Evolutionary conservation across 1,140 invertebrate species (phyloP).

Genomic region (Scaptomyza montana): DNA sequence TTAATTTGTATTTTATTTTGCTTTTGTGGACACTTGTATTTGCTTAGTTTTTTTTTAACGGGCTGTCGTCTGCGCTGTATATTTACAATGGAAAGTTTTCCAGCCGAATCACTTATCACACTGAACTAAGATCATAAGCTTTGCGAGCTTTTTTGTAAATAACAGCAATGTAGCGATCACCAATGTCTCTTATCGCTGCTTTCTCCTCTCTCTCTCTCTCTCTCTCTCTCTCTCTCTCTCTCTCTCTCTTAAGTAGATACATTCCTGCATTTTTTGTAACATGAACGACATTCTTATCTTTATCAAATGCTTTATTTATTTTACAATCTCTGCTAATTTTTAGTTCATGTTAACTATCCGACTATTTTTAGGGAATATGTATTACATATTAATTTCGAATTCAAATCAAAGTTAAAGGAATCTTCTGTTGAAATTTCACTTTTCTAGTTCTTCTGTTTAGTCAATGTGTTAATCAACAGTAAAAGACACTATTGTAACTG

Average conservation of each 20-base stretch:
- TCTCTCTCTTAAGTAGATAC: background rate
- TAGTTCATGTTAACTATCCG: background rate
- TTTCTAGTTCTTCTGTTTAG: too few relatives aligned
- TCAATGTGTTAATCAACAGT: too few relatives aligned
- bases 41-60: background rate
- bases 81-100: conserved; percentile 43
- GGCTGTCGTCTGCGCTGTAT: background rate
- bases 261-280: background rate
- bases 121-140: conserved; percentile 10
- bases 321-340: background rate
- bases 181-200: conserved; percentile 1
- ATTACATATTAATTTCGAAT: too few relatives aligned
- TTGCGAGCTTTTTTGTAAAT: conserved; percentile 10
- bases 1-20: conserved; percentile 1
- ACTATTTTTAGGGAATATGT: too few relatives aligned
- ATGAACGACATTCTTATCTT: conserved; percentile 12
- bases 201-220: background rate
- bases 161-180: conserved; percentile 7
- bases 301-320: conserved; percentile 19
- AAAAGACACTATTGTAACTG: too few relatives aligned
- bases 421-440: too few relatives aligned
- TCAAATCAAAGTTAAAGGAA: too few relatives aligned
- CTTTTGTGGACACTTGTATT: conserved; percentile 7
- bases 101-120: conserved; percentile 19
- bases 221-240: background rate